Evolutionary conservation across 2,888 invertebrate species (phyloP).

Genomic region (Patella pellucida): DNA sequence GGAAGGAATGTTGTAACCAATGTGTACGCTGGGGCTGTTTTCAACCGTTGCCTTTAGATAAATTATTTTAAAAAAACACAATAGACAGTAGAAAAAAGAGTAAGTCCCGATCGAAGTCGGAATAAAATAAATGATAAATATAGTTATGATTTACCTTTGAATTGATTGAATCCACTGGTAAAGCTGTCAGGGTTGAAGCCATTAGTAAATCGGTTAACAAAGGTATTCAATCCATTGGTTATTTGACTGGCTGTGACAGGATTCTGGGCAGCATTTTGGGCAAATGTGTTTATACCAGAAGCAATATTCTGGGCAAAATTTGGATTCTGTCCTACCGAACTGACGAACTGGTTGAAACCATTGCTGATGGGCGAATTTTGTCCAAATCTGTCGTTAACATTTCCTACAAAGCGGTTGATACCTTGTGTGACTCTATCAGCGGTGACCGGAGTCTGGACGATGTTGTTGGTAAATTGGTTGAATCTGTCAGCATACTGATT

Average conservation of each 20-base stretch:
- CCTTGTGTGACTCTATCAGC: neutral
- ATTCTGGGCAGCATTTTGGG: neutral
- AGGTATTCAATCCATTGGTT: neutral
- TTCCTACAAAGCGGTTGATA: neutral
- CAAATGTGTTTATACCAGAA: neutral
- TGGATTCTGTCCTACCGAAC: neutral
- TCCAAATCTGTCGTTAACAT: neutral
- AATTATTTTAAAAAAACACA: no score
- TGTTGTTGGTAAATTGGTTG: neutral
- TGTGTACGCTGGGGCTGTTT: no score
- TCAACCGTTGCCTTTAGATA: no score
- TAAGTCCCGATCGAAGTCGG: no score
- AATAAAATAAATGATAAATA: no score
- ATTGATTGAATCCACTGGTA: neutral
- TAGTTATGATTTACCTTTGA: no score
- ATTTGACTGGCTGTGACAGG: neutral
- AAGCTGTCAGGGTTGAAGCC: neutral
- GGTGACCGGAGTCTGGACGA: neutral
- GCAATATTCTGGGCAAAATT: constrained; percentile 1
- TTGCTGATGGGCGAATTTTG: neutral
- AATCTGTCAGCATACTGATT: neutral
- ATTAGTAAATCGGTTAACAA: neutral
- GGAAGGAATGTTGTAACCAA: no score
- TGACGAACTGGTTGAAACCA: neutral
- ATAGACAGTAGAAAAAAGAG: no score